Evolutionary conservation across 2,113 vertebrate genomes (phyloP), one percentile per base, ranked within the genome.

Genomic region (Ailuropoda melanoleuca): DNA sequence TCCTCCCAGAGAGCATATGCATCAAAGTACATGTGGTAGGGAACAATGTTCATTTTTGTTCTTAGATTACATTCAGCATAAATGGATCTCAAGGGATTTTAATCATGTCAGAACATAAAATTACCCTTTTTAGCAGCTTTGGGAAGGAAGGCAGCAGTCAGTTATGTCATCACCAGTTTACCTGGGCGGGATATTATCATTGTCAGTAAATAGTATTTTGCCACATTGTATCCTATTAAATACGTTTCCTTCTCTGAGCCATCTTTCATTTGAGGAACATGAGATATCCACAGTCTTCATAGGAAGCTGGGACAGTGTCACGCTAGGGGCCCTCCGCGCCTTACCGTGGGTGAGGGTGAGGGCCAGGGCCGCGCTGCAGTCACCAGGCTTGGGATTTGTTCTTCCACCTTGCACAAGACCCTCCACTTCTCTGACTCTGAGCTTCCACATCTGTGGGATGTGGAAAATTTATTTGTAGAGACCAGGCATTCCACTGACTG

Each of bases 11-110:
- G 26, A 90, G n/a, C 39, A 97, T 90, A 66, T 39, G 53, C 24
- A 94, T 95, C 24, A 39, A 90, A 43, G 24, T 72, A 46, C 5
- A 15, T 6, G 29, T 9, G 70, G 43, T 37, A 60, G 74, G 64
- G 85, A 95, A 53, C 34, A 34, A 21, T 39, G 21, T 46, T 98
- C 72, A 60, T 60, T 97, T 97, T 95, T 96, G 21, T 75, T 97
- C 74, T 96, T 85, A 39, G 48, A 74, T 97, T 93, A 11, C 19
- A 62, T 90, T 88, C 75, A 75, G 66, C 29, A 1, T 34, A 88
- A 95, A 66, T 86, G 78, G 64, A 72, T 93, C 85, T 78, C 48
- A 86, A 78, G 91, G 81, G 90, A 86, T 60, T 74, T 68, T 82
- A 96, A 75, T 93, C 62, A 50, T 48, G 68, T 56, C 68, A 64